Evolutionary conservation across 2,888 invertebrate species (phyloP), one percentile per base, ranked within the genome.

Genomic region (Stegana nigrithorax): DNA sequence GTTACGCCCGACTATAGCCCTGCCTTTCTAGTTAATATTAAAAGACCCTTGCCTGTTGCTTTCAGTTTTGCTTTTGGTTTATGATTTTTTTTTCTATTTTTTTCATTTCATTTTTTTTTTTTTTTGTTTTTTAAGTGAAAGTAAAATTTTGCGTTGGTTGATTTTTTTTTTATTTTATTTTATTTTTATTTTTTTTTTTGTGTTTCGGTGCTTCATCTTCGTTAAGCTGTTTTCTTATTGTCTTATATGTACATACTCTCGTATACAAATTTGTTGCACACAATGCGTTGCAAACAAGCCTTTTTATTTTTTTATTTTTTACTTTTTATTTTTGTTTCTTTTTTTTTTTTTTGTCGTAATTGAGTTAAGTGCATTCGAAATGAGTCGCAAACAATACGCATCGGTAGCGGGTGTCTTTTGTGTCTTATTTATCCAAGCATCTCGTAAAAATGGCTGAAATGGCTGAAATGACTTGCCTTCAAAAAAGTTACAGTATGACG

Each of bases 331-430:
- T 59, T n/a, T n/a, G n/a, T n/a, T n/a, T n/a, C n/a, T n/a, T n/a
- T n/a, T 21, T 29, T 19, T 53, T 59, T 32, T 17, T 32, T 64
- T 64, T 61, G 57, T 66, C 60, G 69, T 73, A 79, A 76, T 79
- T 79, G 78, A 79, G 75, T 79, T 75, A 79, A 76, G 79, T 76
- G 75, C 76, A 73, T 75, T 76, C 75, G 63, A 78, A 76, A 74
- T 72, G 76, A 67, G 66, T 70, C 57, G 45, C 65, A 64, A 42
- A 66, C 57, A 60, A 36, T 58, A 65, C 63, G 45, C 51, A 45
- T n/a, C n/a, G n/a, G n/a, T n/a, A n/a, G n/a, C n/a, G n/a, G n/a
- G n/a, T n/a, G n/a, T n/a, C n/a, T n/a, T n/a, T n/a, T n/a, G n/a
- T n/a, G n/a, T n/a, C n/a, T n/a, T n/a, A n/a, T n/a, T n/a, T n/a